A percentile compares a stretch with the other conserved stretches of the same genome.
phyloP scores from a whole-genome alignment of 2,888 invertebrate genomes.

The Ceramica pisi region DNA sequence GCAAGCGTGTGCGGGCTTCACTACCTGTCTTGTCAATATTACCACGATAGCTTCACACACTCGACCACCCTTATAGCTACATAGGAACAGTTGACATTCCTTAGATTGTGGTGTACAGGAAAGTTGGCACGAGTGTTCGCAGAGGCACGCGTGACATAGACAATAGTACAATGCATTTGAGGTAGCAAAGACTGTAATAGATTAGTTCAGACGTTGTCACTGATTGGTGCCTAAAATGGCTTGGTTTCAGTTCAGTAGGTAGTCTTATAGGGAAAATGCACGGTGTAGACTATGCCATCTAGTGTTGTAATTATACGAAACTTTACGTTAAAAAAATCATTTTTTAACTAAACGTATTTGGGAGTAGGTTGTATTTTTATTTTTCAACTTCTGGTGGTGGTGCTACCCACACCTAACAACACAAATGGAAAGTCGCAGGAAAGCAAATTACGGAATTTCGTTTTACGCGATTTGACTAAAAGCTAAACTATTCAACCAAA shows the following conservation, averaged over 20 bases:
- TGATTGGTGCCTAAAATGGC: constrained; percentile 26
- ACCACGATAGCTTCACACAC: constrained; percentile 25
- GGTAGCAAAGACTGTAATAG: constrained; percentile 50
- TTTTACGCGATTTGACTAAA: too few relatives aligned
- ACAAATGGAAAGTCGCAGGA: too few relatives aligned
- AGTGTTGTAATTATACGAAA: too few relatives aligned
- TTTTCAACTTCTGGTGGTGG: too few relatives aligned
- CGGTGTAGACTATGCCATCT: too few relatives aligned
- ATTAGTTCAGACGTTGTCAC: constrained; percentile 41
- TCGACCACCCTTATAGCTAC: constrained; percentile 11
- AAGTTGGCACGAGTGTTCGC: constrained; percentile 28
- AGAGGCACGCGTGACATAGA: constrained; percentile 53
- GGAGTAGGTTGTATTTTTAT: too few relatives aligned
- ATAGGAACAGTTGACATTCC: constrained; percentile 10
- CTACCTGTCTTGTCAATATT: constrained; percentile 67
- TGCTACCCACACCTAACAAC: too few relatives aligned
- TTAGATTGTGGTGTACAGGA: background rate
- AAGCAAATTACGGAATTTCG: too few relatives aligned
- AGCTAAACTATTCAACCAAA: too few relatives aligned
- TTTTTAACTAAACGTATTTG: too few relatives aligned
- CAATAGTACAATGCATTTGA: constrained; percentile 55
- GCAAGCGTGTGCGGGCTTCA: constrained; percentile 68
- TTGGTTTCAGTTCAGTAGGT: background rate
- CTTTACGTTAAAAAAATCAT: too few relatives aligned
- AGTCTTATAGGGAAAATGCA: background rate